Percentiles rank a stretch among this genome's conserved stretches.
Evolutionary conservation across 2,888 invertebrate genomes (phyloP).

Genomic region (Drosophila vallismaia): DNA sequence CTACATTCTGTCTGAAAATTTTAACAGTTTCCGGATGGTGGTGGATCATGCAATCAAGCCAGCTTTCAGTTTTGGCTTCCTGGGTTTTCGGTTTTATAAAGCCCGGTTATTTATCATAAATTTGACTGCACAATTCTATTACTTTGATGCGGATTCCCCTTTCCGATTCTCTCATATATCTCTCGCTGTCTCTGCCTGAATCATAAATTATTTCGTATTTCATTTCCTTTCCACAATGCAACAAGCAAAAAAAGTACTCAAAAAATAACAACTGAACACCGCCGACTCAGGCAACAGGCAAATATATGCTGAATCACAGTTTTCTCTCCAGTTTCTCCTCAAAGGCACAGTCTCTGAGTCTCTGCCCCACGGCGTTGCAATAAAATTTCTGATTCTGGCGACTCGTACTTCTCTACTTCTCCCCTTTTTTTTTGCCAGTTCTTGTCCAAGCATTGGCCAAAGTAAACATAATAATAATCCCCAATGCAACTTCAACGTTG

Average conservation of each 20-base stretch:
- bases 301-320: constrained; percentile 39
- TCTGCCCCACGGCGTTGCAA: constrained; percentile 54
- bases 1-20: constrained; percentile 19
- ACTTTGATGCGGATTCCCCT: constrained; percentile 34
- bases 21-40: constrained; percentile 26
- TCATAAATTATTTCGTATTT: constrained; percentile 76
- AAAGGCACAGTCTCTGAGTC: constrained; percentile 25
- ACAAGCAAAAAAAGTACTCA: constrained; percentile 35
- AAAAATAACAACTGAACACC: constrained; percentile 33
- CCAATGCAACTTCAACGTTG: constrained; percentile 52
- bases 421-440: neutral
- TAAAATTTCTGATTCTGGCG: constrained; percentile 43
- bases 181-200: constrained; percentile 19
- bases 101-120: constrained; percentile 38
- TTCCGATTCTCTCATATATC: constrained; percentile 7
- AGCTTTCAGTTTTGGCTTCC: constrained; percentile 10
- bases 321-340: neutral
- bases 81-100: constrained; percentile 13
- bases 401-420: constrained; percentile 1
- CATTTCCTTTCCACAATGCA: constrained; percentile 66
- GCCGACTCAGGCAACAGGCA: constrained; percentile 16
- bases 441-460: constrained; percentile 42
- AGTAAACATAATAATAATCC: constrained; percentile 60
- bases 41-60: constrained; percentile 27
- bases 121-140: constrained; percentile 39